Conservation (phyloP, 1,140 invertebrate species). For the Drosophila pallidifrons region DNA sequence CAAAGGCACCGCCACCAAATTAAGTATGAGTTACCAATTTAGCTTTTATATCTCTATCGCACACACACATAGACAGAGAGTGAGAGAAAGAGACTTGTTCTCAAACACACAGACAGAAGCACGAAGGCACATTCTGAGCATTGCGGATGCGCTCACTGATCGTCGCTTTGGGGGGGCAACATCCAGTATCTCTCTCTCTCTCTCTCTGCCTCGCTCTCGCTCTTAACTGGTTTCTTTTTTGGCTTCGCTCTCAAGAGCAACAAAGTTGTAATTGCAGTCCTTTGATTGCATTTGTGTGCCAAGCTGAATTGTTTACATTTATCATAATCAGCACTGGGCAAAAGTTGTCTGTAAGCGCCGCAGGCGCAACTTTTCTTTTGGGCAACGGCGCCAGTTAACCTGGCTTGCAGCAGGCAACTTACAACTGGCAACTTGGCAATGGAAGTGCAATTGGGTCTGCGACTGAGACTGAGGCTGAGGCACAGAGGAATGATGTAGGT, state of each 20-base stretch:
- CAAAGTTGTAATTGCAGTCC: conserved; percentile 75
- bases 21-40: conserved; percentile 85
- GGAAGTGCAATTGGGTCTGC: conserved; percentile 28
- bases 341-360: conserved; percentile 61
- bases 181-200: conserved; percentile 12
- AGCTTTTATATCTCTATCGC: conserved; percentile 85
- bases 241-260: conserved; percentile 34
- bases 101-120: conserved; percentile 30
- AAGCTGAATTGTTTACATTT: conserved; percentile 80
- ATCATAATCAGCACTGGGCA: conserved; percentile 72
- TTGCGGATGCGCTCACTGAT: conserved; percentile 45
- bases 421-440: conserved; percentile 6
- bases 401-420: neutral
- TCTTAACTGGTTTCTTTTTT: conserved; percentile 61
- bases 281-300: conserved; percentile 81
- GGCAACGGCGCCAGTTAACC: conserved; percentile 73
- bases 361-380: conserved; percentile 59
- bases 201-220: conserved; percentile 25
- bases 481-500: conserved; percentile 38
- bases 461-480: conserved; percentile 43
- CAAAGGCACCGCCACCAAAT: conserved; percentile 85
- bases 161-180: conserved; percentile 61
- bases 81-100: conserved; percentile 20
- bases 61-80: conserved; percentile 41
- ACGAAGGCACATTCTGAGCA: conserved; percentile 16